A percentile compares a stretch with the other conserved stretches of the same genome.
phyloP scores from a whole-genome alignment of 1,140 invertebrate genomes.

The Eueides isabella region DNA sequence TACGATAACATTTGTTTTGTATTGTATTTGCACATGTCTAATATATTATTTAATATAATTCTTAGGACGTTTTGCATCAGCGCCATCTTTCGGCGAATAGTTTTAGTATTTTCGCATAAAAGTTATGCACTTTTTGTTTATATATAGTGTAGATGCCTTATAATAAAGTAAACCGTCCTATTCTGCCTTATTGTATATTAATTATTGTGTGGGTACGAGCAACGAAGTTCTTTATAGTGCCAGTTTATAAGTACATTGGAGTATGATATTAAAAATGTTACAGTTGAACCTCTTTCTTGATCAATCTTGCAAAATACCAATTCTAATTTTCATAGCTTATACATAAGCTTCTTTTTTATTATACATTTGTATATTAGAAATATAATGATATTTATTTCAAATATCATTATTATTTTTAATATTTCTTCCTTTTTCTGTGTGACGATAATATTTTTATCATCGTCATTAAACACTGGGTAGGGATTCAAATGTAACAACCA shows the following conservation, averaged over 20 bases:
- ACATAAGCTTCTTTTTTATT: neutral
- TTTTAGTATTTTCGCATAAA: slow-evolving; percentile 30
- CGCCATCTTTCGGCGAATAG: slow-evolving; percentile 27
- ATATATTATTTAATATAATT: slow-evolving; percentile 16
- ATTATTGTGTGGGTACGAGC: slow-evolving; percentile 55
- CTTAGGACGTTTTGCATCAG: slow-evolving; percentile 16
- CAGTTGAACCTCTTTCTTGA: slow-evolving; percentile 6
- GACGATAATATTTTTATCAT: neutral
- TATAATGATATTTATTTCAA: neutral
- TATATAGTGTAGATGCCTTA: slow-evolving; percentile 60
- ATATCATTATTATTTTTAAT: neutral
- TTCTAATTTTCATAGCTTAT: neutral
- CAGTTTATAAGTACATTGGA: slow-evolving; percentile 65
- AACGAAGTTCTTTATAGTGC: slow-evolving; percentile 74
- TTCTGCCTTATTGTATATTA: slow-evolving; percentile 58
- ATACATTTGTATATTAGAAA: neutral
- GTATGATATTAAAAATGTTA: slow-evolving; percentile 28
- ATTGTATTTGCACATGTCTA: slow-evolving; percentile 3
- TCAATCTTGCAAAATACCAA: neutral
- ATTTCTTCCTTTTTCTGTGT: neutral
- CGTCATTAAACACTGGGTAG: neutral
- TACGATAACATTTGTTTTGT: neutral
- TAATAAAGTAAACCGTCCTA: slow-evolving; percentile 68
- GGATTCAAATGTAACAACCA: slow-evolving; percentile 25
- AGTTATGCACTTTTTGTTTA: slow-evolving; percentile 39